A percentile compares a stretch with the other conserved stretches of the same genome.
Evolutionary conservation across 2,113 vertebrate genomes (phyloP).

Genomic region (Prietella phreatophila): DNA sequence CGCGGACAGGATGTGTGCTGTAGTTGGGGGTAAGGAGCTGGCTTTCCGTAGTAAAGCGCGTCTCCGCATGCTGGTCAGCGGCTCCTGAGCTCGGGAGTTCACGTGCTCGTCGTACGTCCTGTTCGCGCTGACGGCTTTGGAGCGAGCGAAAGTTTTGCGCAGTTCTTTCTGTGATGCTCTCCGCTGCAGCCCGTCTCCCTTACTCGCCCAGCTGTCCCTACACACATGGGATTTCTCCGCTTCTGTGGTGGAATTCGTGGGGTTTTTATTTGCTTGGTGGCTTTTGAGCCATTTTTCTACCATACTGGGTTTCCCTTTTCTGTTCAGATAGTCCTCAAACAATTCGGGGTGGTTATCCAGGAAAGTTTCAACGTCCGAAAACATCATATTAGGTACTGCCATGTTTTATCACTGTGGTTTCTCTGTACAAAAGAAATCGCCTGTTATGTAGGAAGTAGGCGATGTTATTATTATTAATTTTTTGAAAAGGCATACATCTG

Average conservation of each 20-base stretch:
- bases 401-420: slow-evolving; percentile 69
- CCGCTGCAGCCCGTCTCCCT: slow-evolving; percentile 77
- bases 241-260: slow-evolving; percentile 54
- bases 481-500: neutral
- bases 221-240: slow-evolving; percentile 64
- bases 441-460: neutral
- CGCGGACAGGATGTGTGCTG: slow-evolving; percentile 93
- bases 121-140: slow-evolving; percentile 91
- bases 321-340: slow-evolving; percentile 85
- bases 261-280: slow-evolving; percentile 70
- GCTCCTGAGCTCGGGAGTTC: slow-evolving; percentile 88
- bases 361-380: slow-evolving; percentile 94
- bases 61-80: slow-evolving; percentile 88
- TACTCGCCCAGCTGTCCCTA: slow-evolving; percentile 74
- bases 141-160: slow-evolving; percentile 92
- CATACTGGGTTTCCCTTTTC: slow-evolving; percentile 83
- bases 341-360: slow-evolving; percentile 89
- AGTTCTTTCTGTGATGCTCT: slow-evolving; percentile 93
- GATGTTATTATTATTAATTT: neutral
- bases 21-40: slow-evolving; percentile 92
- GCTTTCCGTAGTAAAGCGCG: slow-evolving; percentile 92
- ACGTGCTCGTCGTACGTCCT: slow-evolving; percentile 96
- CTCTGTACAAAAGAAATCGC: slow-evolving; percentile 55
- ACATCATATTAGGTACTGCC: slow-evolving; percentile 80
- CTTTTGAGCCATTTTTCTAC: slow-evolving; percentile 92